Evolutionary conservation across 2,797 vertebrate genomes (phyloP).

Genomic region (Lateolabrax maculatus): DNA sequence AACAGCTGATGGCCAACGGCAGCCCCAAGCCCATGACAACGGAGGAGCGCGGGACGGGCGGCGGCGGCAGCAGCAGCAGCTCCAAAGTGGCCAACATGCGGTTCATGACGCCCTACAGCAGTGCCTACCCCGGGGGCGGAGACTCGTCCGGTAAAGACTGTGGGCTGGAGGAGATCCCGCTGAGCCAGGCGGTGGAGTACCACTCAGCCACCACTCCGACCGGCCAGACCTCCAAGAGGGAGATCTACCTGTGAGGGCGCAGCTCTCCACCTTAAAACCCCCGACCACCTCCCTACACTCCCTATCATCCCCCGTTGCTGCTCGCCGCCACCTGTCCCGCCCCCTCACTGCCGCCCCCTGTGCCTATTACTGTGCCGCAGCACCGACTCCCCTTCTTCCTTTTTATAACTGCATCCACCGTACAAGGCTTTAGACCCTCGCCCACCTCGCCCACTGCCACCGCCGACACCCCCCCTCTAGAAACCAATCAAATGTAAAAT

Average conservation of each 20-base stretch:
- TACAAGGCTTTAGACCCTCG: constrained; percentile 77
- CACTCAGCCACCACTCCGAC: constrained; percentile 92
- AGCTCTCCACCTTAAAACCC: constrained; percentile 41
- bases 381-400: constrained; percentile 53
- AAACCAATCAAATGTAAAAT: constrained; percentile 78
- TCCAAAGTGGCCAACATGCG: constrained; percentile 97
- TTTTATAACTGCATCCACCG: constrained; percentile 87
- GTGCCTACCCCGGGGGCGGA: constrained; percentile 96
- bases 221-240: constrained; percentile 95
- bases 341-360: constrained; percentile 82
- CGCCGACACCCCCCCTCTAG: constrained; percentile 23
- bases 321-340: constrained; percentile 42
- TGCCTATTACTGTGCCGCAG: constrained; percentile 89
- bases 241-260: constrained; percentile 97
- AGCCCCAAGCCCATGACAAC: constrained; percentile 91
- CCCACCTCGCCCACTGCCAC: constrained; percentile 45
- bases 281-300: background rate
- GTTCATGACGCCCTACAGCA: constrained; percentile 96
- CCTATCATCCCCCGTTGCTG: constrained; percentile 33
- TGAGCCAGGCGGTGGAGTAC: constrained; percentile 96
- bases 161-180: constrained; percentile 95
- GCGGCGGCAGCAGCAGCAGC: constrained; percentile 80
- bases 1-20: constrained; percentile 92
- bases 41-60: constrained; percentile 88
- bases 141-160: constrained; percentile 95